Conservation (phyloP, 2,113 vertebrate species). For the Chamaea fasciata region DNA sequence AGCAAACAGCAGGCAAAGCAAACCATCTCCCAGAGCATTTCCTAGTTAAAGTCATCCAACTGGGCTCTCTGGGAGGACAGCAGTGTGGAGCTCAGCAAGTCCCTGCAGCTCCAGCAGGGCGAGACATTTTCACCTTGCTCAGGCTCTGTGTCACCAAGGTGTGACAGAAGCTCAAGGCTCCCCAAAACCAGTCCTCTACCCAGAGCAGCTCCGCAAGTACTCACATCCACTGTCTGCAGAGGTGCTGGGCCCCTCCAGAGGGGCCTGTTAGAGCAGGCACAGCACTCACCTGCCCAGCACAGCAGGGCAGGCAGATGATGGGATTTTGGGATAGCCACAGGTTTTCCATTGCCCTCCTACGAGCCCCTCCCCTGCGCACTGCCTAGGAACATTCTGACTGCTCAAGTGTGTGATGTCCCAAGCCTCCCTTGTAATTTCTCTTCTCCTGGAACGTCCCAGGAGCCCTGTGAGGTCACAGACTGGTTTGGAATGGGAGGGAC, state of each 20-base stretch:
- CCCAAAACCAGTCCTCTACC: background rate
- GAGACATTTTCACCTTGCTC: accelerated
- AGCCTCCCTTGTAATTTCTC: background rate
- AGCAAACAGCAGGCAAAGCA: background rate
- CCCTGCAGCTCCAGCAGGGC: background rate
- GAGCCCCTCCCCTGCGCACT: background rate
- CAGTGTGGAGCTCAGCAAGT: background rate
- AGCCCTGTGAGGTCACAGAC: background rate
- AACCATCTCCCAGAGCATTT: background rate
- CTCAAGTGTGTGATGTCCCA: accelerated
- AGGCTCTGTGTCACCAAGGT: background rate
- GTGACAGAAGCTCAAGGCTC: background rate
- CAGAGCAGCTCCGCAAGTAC: background rate
- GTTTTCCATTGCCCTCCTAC: background rate
- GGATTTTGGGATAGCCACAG: background rate
- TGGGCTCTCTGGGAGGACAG: background rate
- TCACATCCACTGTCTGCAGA: background rate
- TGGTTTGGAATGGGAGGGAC: background rate
- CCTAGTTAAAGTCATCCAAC: accelerated
- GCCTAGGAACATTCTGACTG: background rate
- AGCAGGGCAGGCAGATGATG: background rate
- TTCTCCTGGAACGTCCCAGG: background rate
- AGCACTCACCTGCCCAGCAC: background rate
- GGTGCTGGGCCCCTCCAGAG: background rate
- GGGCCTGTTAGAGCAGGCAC: background rate